Evolutionary conservation across 1,140 invertebrate genomes (phyloP).

Genomic region (Teleopsis dalmanni): DNA sequence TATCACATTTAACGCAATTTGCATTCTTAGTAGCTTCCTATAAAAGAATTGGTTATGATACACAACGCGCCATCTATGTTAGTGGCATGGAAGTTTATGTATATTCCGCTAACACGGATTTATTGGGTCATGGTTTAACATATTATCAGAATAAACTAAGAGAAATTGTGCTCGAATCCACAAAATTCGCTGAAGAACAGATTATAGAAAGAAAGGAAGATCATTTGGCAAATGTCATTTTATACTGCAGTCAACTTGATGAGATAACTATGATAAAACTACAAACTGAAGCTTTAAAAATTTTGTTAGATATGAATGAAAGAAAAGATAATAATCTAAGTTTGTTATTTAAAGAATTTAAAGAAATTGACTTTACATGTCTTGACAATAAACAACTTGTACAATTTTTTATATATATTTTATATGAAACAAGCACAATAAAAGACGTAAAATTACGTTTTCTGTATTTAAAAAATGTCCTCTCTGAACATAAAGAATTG

Average conservation of each 20-base stretch:
- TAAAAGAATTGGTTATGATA: constrained; percentile 30
- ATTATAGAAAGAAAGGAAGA: constrained; percentile 1
- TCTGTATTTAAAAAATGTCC: constrained; percentile 22
- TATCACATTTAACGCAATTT: constrained; percentile 37
- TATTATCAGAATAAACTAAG: constrained; percentile 40
- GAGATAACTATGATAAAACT: constrained; percentile 27
- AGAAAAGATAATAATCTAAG: constrained; percentile 18
- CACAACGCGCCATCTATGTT: constrained; percentile 32
- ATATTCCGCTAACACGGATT: constrained; percentile 32
- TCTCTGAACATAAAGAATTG: constrained; percentile 3
- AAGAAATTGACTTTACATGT: constrained; percentile 3
- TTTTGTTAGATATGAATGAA: constrained; percentile 15
- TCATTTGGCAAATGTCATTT: constrained; percentile 19
- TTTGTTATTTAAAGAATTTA: constrained; percentile 14
- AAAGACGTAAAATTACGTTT: constrained; percentile 24
- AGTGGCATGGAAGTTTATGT: constrained; percentile 43
- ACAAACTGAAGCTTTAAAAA: constrained; percentile 23
- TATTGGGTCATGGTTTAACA: constrained; percentile 36
- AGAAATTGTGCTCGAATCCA: constrained; percentile 29
- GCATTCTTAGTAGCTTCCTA: constrained; percentile 33
- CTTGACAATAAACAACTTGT: background rate
- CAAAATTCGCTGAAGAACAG: background rate
- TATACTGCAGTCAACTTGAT: constrained; percentile 25
- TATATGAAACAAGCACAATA: constrained; percentile 28
- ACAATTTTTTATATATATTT: constrained; percentile 21